Percentiles rank a stretch among this genome's conserved stretches.
These are phyloP conservation scores for Diogma glabrata DNA, from an alignment of 2,888 invertebrate species.

Conservation along the genomic window DNA sequence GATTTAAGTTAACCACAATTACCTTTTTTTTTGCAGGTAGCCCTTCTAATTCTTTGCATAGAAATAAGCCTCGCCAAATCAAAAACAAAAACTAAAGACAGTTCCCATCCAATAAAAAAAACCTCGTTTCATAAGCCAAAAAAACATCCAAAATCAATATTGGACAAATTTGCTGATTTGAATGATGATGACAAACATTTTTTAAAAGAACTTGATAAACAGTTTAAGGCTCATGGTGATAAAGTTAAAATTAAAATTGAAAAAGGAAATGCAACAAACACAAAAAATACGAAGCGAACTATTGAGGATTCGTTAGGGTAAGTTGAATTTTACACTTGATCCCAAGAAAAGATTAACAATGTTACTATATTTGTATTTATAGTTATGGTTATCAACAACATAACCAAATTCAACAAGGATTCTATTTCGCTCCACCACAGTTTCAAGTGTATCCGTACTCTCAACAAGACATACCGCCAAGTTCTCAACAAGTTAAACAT, in stretches of 20 bases:
- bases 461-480: slow-evolving; percentile 45
- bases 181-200: slow-evolving; percentile 33
- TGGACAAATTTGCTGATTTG: slow-evolving; percentile 29
- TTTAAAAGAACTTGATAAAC: slow-evolving; percentile 35
- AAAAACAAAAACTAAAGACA: background rate
- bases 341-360: background rate
- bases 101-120: slow-evolving; percentile 16
- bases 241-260: slow-evolving; percentile 35
- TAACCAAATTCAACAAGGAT: slow-evolving; percentile 23
- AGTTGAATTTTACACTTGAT: slow-evolving; percentile 29
- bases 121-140: slow-evolving; percentile 23
- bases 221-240: slow-evolving; percentile 34
- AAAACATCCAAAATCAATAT: slow-evolving; percentile 24
- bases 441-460: slow-evolving; percentile 60
- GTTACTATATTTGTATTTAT: slow-evolving; percentile 10
- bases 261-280: slow-evolving; percentile 28
- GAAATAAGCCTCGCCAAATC: background rate
- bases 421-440: slow-evolving; percentile 38
- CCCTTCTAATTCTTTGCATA: too few species aligned
- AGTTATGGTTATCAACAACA: slow-evolving; percentile 32
- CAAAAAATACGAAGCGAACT: slow-evolving; percentile 46
- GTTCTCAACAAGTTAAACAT: slow-evolving; percentile 23
- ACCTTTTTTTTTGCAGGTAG: too few species aligned
- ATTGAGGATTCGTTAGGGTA: slow-evolving; percentile 63
- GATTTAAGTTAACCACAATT: too few species aligned